phyloP scores from a whole-genome alignment of 2,113 vertebrate genomes.

The Dromaius novaehollandiae region DNA sequence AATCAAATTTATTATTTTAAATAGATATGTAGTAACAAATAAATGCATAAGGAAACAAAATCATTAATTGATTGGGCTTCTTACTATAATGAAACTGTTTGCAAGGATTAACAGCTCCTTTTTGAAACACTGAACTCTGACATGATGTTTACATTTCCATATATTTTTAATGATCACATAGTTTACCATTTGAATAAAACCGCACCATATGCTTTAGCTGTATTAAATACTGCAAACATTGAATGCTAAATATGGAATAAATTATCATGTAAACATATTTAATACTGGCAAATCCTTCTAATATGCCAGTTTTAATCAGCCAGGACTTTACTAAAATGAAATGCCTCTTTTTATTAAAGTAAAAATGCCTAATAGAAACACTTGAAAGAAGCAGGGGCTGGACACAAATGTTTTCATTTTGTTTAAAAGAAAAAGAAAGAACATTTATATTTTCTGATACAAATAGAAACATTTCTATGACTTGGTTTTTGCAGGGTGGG shows the following conservation, averaged over 20 bases:
- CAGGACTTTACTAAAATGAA: conserved; percentile 18
- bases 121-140: conserved; percentile 40
- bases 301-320: conserved; percentile 3
- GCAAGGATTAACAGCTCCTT: conserved; percentile 36
- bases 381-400: not conserved
- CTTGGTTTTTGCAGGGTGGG: not conserved
- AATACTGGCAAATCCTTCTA: conserved; percentile 18
- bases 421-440: not conserved
- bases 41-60: conserved; percentile 34
- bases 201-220: conserved; percentile 25
- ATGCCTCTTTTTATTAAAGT: conserved; percentile 45
- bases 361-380: not conserved
- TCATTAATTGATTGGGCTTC: not conserved
- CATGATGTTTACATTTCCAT: conserved; percentile 48
- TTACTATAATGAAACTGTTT: conserved; percentile 23
- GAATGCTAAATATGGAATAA: conserved; percentile 46
- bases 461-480: not conserved
- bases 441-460: not conserved
- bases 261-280: conserved; percentile 13
- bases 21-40: conserved; percentile 23
- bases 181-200: conserved; percentile 34
- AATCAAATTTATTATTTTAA: conserved; percentile 44
- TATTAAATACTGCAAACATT: not conserved
- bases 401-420: not conserved
- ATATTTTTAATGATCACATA: conserved; percentile 58